Percentiles rank a stretch among this genome's conserved stretches.
Conservation (phyloP, 2,888 invertebrate species). For the Leuctra nigra region DNA sequence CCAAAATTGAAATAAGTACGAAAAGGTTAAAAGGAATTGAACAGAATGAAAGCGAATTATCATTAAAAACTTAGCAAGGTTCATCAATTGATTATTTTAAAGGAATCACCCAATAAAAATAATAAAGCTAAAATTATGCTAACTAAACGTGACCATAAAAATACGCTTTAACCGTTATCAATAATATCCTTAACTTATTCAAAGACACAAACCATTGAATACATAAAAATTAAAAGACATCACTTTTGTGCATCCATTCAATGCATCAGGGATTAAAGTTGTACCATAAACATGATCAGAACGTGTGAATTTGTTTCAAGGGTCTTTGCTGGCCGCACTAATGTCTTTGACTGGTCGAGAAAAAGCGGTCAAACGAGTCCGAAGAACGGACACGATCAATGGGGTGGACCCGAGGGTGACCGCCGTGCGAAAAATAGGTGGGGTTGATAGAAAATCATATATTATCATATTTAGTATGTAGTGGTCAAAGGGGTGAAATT, state of each 20-base stretch:
- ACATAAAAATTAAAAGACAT: slow-evolving; percentile 1
- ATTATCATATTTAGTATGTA: background rate
- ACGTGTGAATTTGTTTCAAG: background rate
- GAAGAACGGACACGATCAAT: background rate
- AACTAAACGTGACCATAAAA: too few relatives aligned
- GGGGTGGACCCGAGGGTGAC: background rate
- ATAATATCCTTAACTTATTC: too few relatives aligned
- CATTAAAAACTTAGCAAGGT: too few relatives aligned
- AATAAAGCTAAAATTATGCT: too few relatives aligned
- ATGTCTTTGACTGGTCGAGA: background rate
- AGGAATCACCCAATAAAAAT: too few relatives aligned
- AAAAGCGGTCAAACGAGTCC: slow-evolving; percentile 20
- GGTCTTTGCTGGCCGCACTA: background rate
- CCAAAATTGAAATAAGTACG: too few relatives aligned
- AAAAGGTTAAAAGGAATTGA: too few relatives aligned
- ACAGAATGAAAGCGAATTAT: too few relatives aligned
- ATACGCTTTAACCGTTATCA: too few relatives aligned
- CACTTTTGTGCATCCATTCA: background rate
- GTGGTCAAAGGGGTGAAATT: slow-evolving; percentile 18
- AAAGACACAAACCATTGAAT: too few relatives aligned
- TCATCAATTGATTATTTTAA: too few relatives aligned
- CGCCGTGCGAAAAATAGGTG: slow-evolving; percentile 19
- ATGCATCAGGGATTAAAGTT: background rate
- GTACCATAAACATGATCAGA: background rate
- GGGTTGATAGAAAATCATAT: background rate